These are phyloP conservation scores for Melanogrammus aeglefinus DNA, from an alignment of 2,797 vertebrate species.

Conservation along the genomic window DNA sequence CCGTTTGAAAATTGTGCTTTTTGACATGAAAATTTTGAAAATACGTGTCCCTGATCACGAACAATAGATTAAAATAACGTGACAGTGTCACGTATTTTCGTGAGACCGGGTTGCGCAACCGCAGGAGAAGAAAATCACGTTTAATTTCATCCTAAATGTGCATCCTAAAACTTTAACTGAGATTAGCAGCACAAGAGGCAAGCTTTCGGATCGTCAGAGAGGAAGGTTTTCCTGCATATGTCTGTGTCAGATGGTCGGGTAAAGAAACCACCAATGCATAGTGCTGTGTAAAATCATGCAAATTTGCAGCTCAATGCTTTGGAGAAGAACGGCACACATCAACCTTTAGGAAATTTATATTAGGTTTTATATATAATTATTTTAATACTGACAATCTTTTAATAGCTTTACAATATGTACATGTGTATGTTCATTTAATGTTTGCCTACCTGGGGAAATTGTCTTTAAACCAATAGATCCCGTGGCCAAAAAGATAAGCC, in stretches of 20 bases:
- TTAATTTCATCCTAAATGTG: not conserved
- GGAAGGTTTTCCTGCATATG: not conserved
- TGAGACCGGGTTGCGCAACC: too few species aligned
- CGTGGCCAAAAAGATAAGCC: not conserved
- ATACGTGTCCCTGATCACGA: too few species aligned
- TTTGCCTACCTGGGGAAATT: not conserved
- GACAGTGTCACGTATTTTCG: too few species aligned
- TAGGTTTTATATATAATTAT: not conserved
- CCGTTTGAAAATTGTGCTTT: too few species aligned
- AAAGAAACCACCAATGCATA: not conserved
- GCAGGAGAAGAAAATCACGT: not conserved
- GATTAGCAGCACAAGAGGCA: too few species aligned
- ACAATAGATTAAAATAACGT: too few species aligned
- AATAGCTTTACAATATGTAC: not conserved
- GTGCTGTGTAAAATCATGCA: not conserved
- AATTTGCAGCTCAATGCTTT: too few species aligned
- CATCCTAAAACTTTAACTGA: not conserved
- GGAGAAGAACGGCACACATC: too few species aligned
- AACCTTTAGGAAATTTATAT: not conserved
- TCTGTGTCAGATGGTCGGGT: not conserved
- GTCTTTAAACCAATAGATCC: not conserved
- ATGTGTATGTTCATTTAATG: not conserved
- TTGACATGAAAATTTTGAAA: too few species aligned
- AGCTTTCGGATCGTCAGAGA: not conserved
- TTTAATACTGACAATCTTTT: not conserved